Percentiles rank a stretch among this genome's conserved stretches.
Conservation (phyloP, 2,797 vertebrate species). For the Pterois miles region DNA sequence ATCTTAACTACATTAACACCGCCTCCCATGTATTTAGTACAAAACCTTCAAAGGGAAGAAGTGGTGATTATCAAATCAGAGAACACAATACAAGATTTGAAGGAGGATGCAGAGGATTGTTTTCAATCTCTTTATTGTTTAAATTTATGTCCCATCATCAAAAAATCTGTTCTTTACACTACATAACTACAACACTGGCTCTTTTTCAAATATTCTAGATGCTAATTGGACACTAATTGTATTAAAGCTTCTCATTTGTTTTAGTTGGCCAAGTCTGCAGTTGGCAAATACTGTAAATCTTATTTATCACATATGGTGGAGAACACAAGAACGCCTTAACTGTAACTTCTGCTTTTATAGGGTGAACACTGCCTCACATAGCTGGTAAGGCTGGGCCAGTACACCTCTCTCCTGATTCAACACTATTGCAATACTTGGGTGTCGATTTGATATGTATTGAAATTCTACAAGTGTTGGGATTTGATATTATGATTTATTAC, state of each 20-base stretch:
- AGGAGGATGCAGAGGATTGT: neutral
- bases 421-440: no score
- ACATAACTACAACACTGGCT: neutral
- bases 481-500: no score
- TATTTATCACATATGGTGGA: slow-evolving; percentile 9
- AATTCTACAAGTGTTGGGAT: no score
- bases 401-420: no score
- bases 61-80: slow-evolving; percentile 23
- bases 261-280: slow-evolving; percentile 10
- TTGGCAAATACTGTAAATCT: slow-evolving; percentile 22
- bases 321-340: neutral
- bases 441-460: no score
- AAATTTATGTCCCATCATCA: slow-evolving; percentile 22
- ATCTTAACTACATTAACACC: neutral
- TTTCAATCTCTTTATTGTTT: neutral
- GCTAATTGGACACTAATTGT: neutral
- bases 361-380: neutral
- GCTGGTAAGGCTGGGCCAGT: neutral
- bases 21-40: neutral
- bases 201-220: neutral
- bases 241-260: slow-evolving; percentile 12
- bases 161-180: slow-evolving; percentile 13
- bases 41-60: neutral
- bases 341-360: neutral
- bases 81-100: neutral